A percentile compares a stretch with the other conserved stretches of the same genome.
phyloP scores from a whole-genome alignment of 1,140 invertebrate species.

The Paraescarpia echinospica region DNA sequence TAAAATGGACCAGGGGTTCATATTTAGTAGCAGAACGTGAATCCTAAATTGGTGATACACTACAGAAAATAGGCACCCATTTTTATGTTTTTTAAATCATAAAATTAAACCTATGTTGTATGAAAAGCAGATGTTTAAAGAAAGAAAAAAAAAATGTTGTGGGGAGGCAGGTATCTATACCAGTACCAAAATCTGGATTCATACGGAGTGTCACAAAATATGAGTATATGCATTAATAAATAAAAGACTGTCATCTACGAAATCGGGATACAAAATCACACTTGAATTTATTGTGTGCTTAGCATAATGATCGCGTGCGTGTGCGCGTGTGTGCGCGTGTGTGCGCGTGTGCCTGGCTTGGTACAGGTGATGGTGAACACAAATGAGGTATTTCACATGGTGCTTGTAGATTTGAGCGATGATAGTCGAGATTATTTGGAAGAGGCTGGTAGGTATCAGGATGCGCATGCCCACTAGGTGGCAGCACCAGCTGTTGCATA shows the following conservation, averaged over 20 bases:
- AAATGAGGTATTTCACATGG: not conserved
- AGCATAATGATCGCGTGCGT: not conserved
- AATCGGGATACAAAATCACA: not conserved
- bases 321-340: not conserved
- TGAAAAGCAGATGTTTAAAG: not conserved
- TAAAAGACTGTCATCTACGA: too few species aligned
- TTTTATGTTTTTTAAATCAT: too few species aligned
- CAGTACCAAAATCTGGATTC: too few species aligned
- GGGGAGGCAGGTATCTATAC: too few species aligned
- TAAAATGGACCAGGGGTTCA: too few species aligned
- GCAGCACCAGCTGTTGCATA: constrained; percentile 11
- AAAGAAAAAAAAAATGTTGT: not conserved
- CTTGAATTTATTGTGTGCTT: not conserved
- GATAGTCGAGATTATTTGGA: constrained; percentile 32
- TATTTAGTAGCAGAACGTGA: too few species aligned
- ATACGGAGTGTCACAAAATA: too few species aligned
- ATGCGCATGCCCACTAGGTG: not conserved
- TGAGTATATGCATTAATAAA: too few species aligned
- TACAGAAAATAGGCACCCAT: too few species aligned
- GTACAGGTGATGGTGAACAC: not conserved
- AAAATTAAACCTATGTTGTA: too few species aligned
- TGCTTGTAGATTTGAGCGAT: constrained; percentile 30
- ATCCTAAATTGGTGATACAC: too few species aligned
- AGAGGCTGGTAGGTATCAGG: constrained; percentile 18
- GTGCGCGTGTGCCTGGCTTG: not conserved